Percentiles rank a stretch among this genome's conserved stretches.
phyloP scores from a whole-genome alignment of 2,888 invertebrate species.

The Erebia ligea region DNA sequence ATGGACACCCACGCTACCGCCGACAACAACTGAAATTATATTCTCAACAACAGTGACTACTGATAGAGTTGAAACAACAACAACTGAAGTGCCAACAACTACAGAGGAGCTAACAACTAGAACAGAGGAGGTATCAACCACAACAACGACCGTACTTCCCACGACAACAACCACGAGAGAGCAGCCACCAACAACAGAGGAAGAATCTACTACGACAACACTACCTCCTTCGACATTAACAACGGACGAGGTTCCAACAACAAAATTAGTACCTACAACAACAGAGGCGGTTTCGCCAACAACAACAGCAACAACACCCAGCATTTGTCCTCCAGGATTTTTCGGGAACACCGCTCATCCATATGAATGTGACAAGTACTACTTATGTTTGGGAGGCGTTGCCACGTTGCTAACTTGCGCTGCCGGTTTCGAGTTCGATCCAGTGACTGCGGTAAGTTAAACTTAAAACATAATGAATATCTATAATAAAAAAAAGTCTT shows the following conservation, averaged over 20 bases:
- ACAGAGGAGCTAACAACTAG: not conserved
- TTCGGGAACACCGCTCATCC: conserved; percentile 57
- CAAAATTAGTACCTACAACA: too few species aligned
- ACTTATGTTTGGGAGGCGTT: conserved; percentile 52
- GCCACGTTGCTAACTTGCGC: conserved; percentile 48
- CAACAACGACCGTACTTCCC: not conserved
- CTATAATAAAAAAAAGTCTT: too few species aligned
- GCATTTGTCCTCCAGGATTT: conserved; percentile 47
- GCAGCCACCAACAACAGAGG: not conserved
- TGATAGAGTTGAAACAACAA: not conserved
- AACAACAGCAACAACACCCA: not conserved
- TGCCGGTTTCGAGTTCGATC: conserved; percentile 52
- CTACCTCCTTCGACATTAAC: not conserved
- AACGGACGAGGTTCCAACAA: too few species aligned
- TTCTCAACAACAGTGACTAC: conserved; percentile 2
- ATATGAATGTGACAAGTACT: conserved; percentile 51
- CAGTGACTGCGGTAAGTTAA: conserved; percentile 18
- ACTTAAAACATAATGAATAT: too few species aligned
- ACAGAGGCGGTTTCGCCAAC: too few species aligned
- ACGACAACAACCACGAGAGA: not conserved
- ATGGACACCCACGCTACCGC: conserved; percentile 10
- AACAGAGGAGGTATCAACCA: not conserved
- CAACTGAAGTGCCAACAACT: not conserved
- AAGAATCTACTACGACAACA: not conserved
- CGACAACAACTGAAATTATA: conserved; percentile 12